Percentiles rank a stretch among this genome's conserved stretches.
Conservation (phyloP, 2,888 invertebrate species). For the Spisula subtruncata region DNA sequence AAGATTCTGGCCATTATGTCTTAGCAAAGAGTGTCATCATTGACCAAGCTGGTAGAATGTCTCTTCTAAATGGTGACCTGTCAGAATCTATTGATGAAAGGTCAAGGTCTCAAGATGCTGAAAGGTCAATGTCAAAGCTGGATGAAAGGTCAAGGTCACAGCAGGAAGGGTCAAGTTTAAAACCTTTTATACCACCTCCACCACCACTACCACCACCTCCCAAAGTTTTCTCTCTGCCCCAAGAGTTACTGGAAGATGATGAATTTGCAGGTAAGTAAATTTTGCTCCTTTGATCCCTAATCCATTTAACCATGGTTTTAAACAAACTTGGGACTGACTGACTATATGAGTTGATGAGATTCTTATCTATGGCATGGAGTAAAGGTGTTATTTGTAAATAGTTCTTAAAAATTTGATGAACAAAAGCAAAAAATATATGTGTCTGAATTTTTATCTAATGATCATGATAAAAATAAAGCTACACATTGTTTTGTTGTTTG, state of each 20-base stretch:
- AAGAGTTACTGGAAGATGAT: slow-evolving; percentile 61
- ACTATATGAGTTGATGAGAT: too few species aligned
- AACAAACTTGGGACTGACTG: too few species aligned
- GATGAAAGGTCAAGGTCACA: background rate
- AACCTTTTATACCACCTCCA: slow-evolving; percentile 34
- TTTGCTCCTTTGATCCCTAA: too few species aligned
- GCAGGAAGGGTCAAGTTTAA: background rate
- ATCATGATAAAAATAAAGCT: too few species aligned
- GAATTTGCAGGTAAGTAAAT: slow-evolving; percentile 61
- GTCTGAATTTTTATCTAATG: too few species aligned
- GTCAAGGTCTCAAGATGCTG: background rate
- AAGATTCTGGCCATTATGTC: background rate
- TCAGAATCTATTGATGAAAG: background rate
- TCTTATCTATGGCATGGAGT: too few species aligned
- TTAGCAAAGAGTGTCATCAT: background rate
- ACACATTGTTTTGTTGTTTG: too few species aligned
- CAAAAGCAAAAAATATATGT: too few species aligned
- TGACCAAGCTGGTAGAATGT: background rate
- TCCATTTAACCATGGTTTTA: too few species aligned
- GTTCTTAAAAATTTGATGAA: too few species aligned
- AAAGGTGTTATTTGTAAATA: too few species aligned
- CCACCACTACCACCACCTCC: slow-evolving; percentile 59
- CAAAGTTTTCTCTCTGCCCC: slow-evolving; percentile 47
- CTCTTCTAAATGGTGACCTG: background rate
- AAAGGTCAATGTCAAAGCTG: background rate